Base-by-base conservation (phyloP, 1,140 invertebrate genomes). In the Drosophila sechellia region DNA sequence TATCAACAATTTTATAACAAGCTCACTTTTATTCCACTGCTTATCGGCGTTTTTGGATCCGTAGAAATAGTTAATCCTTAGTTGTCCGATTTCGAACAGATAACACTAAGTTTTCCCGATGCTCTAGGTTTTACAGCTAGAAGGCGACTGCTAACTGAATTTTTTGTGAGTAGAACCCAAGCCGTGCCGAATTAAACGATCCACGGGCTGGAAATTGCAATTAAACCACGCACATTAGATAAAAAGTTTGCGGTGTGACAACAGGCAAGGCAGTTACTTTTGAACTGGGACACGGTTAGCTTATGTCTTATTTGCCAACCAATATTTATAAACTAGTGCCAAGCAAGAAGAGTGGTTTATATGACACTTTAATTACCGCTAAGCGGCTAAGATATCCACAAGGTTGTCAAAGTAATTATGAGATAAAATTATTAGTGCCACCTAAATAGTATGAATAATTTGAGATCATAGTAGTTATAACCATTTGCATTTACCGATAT, bases 141-240 rank as follows among this genome's bases (percentile, higher is more conserved):
- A 20, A 27, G 37, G 12, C 27, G 37, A 68, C 59, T 68, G 63
- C 25, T n/a, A 68, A 43, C n/a, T 52, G 31, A 58, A 52, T 35
- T 27, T 15, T 34, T 65, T 20, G n/a, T 65, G 40, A 34, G 27
- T 37, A 50, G 58, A 64, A 42, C 27, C 17, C 8, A 6, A 57
- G 46, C 40, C 53, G 48, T 74, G 46, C 35, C 46, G 13, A 65
- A 73, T 65, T 42, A 20, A 55, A 53, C 42, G 20, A 71, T 46
- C 34, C 34, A 11, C 40, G 11, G 58, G 34, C 61, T 45, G 45
- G n/a, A 74, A 75, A 73, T 75, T 75, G 72, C 72, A 73, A 75
- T 75, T 75, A 49, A 48, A 25, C 55, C 72, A 65, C 70, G 58
- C 46, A 55, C 39, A 48, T 74, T 64, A 56, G 69, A 75, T 64